A percentile compares a stretch with the other conserved stretches of the same genome.
These are phyloP conservation scores for Pterostichus niger DNA, from an alignment of 2,888 invertebrate species.

Conservation along the genomic window DNA sequence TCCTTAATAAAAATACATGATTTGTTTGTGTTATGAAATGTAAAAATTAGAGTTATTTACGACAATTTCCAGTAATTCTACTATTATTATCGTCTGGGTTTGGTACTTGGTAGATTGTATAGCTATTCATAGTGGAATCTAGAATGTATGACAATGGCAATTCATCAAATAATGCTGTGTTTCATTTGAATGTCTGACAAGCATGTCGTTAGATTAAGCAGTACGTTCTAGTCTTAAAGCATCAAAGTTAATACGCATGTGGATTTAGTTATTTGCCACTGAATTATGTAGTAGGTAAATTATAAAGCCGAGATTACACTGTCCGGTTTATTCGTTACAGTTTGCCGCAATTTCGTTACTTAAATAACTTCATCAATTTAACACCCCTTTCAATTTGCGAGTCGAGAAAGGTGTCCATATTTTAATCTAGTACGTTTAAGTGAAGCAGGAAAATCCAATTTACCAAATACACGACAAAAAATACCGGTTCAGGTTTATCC, in stretches of 20 bases:
- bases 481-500: slow-evolving; percentile 58
- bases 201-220: slow-evolving; percentile 19
- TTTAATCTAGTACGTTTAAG: slow-evolving; percentile 64
- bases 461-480: slow-evolving; percentile 66
- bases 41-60: no score
- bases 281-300: slow-evolving; percentile 41
- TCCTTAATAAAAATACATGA: no score
- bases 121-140: not conserved
- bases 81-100: no score
- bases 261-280: slow-evolving; percentile 40
- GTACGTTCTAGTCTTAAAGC: slow-evolving; percentile 30
- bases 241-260: slow-evolving; percentile 29
- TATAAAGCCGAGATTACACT: slow-evolving; percentile 36
- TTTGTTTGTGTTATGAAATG: no score
- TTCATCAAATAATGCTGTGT: not conserved
- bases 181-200: slow-evolving; percentile 14
- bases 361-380: slow-evolving; percentile 50
- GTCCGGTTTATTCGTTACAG: slow-evolving; percentile 30
- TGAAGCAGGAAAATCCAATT: slow-evolving; percentile 62
- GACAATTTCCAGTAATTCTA: no score
- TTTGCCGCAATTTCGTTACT: slow-evolving; percentile 33
- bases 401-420: slow-evolving; percentile 62
- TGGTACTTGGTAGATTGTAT: not conserved
- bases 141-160: slow-evolving; percentile 1
- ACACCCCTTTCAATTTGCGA: slow-evolving; percentile 58